These are phyloP conservation scores for Nasua narica DNA, from an alignment of 2,797 vertebrate species.

Conservation along the genomic window DNA sequence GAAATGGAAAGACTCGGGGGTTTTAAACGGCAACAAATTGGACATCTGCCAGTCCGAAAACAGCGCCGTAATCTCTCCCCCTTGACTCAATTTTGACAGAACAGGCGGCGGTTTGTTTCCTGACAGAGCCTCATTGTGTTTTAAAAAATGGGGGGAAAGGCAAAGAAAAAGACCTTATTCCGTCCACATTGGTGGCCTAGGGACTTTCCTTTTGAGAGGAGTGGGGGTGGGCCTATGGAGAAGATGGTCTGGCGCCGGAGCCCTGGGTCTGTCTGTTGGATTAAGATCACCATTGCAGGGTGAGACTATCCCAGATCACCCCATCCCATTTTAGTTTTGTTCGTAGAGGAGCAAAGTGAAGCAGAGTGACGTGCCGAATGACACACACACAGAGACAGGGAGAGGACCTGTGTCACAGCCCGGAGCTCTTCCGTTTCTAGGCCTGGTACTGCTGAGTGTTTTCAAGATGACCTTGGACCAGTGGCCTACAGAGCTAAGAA, in stretches of 20 bases:
- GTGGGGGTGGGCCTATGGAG: not conserved
- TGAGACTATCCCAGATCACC: not conserved
- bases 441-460: not conserved
- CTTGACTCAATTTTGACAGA: not conserved
- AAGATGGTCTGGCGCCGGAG: not conserved
- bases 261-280: fast-evolving
- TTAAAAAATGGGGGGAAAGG: not conserved
- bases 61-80: fast-evolving
- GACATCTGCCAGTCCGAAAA: not conserved
- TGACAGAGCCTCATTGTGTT: not conserved
- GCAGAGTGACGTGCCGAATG: not conserved
- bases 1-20: not conserved
- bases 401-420: not conserved
- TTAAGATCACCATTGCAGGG: not conserved
- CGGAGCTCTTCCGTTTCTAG: not conserved
- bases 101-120: not conserved
- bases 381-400: not conserved
- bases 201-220: not conserved
- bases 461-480: not conserved
- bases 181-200: not conserved
- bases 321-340: not conserved
- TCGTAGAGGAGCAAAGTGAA: not conserved
- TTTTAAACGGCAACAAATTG: not conserved
- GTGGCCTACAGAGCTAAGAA: not conserved
- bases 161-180: constrained; percentile 36